Base-by-base conservation (phyloP, 2,888 invertebrate species). In the Prosapia bicincta region DNA sequence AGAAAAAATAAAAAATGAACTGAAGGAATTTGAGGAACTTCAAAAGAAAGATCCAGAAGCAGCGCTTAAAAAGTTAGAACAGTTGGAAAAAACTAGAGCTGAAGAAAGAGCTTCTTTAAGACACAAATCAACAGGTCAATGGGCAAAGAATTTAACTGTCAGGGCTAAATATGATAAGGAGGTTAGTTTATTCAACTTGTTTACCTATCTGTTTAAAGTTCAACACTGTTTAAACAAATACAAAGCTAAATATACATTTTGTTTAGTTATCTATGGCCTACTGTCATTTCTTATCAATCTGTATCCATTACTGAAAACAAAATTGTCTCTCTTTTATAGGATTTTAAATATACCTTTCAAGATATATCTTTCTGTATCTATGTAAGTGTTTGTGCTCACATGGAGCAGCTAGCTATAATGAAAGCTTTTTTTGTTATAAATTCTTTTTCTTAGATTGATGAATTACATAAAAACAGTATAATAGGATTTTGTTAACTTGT, bases 41-140 rank as follows among this genome's bases (percentile, higher is more conserved):
- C 91, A 97, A 84, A 91, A 92, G 83, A 92, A 88, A 0, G 91
- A 99, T 86, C 98, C 98, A 0, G 94, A 96, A 82, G 94, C 93
- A 77, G 98, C 98, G 0, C 83, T 95, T 15, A 92, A 93, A 80
- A 95, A 94, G 84, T 84, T 99, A n/a, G 91, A 95, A 81, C 89
- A 92, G 79, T 85, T 98, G 76, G 97, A 99, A 80, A 93, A 90
- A 83, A 89, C 90, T 26, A 88, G 99, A 81, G 93, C 95, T 9
- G 85, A 93, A 83, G 99, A 99, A 84, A 87, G 99, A 80, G 95
- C 96, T 83, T 94, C 92, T 74, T 87, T 99, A 77, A 90, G 97
- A 74, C 99, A 99, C 85, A 93, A 95, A 82, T 96, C 93, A 82
- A 97, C 97, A n/a, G 96, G 97, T n/a, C 94, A 97, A 82, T 98